Conservation (phyloP, 2,113 vertebrate genomes). For the Amblyornis subalaris region DNA sequence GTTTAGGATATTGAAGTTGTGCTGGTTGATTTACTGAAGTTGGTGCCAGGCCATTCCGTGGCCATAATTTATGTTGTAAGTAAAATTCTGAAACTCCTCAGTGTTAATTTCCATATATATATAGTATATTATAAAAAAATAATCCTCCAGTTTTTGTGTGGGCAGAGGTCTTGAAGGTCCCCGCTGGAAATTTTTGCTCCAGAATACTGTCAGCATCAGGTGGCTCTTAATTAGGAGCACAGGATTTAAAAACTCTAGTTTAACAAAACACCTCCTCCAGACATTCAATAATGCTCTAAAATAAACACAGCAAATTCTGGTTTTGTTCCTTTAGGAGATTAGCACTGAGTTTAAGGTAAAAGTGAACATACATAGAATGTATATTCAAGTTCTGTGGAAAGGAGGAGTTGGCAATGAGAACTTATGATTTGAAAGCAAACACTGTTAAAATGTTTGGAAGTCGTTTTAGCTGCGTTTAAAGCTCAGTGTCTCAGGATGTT, state of each 20-base stretch:
- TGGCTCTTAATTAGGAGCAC: neutral
- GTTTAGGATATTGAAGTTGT: neutral
- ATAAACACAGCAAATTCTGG: neutral
- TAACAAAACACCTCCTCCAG: neutral
- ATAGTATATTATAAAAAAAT: neutral
- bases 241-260: neutral
- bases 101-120: neutral
- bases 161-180: neutral
- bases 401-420: neutral
- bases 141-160: neutral
- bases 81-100: neutral
- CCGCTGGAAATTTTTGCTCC: neutral
- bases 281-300: neutral
- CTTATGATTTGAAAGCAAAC: rapidly evolving
- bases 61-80: neutral
- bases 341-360: neutral
- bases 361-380: neutral
- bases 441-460: neutral
- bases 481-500: neutral
- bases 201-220: neutral
- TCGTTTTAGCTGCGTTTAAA: neutral
- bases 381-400: neutral
- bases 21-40: neutral
- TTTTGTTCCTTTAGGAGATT: neutral
- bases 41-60: neutral